Conservation (phyloP, 92 coral and sea anemone genomes). For the Epizoanthus illoricatus region DNA sequence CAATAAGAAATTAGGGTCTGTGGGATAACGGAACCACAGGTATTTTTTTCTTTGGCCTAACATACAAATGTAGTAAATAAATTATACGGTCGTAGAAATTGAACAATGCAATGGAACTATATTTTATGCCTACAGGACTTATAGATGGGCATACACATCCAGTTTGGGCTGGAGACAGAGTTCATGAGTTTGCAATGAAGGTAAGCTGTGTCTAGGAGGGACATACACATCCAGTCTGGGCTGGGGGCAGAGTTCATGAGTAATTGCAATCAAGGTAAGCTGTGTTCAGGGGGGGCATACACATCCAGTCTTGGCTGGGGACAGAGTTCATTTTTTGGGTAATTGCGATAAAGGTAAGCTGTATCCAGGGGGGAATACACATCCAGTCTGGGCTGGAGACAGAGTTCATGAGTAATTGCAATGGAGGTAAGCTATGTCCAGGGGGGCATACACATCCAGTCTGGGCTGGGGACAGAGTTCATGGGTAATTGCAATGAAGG, state of each 20-base stretch:
- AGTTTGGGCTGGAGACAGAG: conserved; percentile 96
- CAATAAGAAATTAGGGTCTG: too few relatives aligned
- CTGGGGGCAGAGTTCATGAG: not conserved
- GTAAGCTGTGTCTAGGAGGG: conserved; percentile 67
- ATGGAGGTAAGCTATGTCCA: conserved; percentile 67
- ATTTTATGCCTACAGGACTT: conserved; percentile 58
- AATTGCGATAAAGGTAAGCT: conserved; percentile 67
- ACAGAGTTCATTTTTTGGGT: too few relatives aligned
- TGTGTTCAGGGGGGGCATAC: not conserved
- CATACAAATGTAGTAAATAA: too few relatives aligned
- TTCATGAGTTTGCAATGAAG: conserved; percentile 98
- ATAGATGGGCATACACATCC: conserved; percentile 97
- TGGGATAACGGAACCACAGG: too few relatives aligned
- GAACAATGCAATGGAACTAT: not conserved
- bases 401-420: not conserved
- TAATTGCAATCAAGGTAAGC: not conserved
- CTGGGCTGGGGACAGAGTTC: not conserved
- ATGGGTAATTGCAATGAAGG: too few relatives aligned
- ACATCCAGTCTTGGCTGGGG: conserved; percentile 29
- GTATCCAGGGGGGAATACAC: not conserved
- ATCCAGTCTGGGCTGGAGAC: not conserved
- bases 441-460: too few relatives aligned
- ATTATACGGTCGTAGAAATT: too few relatives aligned
- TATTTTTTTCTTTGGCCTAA: too few relatives aligned
- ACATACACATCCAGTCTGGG: conserved; percentile 66